A percentile compares a stretch with the other conserved stretches of the same genome.
These are phyloP conservation scores for Dicycla oo DNA, from an alignment of 2,888 invertebrate species.

Conservation along the genomic window DNA sequence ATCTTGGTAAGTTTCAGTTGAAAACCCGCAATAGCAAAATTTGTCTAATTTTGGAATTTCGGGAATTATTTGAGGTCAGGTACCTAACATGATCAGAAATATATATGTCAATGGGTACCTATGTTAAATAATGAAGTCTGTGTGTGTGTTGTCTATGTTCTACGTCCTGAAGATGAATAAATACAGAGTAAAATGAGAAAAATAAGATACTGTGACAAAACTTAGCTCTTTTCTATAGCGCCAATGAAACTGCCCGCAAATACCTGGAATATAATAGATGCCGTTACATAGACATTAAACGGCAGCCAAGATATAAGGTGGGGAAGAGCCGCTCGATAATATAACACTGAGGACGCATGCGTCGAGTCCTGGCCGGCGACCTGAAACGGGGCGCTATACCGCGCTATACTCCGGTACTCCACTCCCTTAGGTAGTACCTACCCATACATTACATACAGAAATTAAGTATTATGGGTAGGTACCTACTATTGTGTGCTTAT, in stretches of 20 bases:
- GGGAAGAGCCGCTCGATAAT: constrained; percentile 78
- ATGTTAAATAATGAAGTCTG: background rate
- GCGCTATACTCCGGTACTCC: constrained; percentile 18
- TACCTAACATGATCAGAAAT: too few relatives aligned
- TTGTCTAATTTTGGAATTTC: background rate
- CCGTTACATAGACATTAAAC: constrained; percentile 52
- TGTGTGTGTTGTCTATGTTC: background rate
- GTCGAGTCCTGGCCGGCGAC: constrained; percentile 73
- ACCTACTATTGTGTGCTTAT: constrained; percentile 3
- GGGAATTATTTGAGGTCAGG: too few relatives aligned
- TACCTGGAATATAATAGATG: constrained; percentile 38
- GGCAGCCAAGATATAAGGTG: constrained; percentile 62
- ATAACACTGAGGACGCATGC: constrained; percentile 76
- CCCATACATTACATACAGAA: too few relatives aligned
- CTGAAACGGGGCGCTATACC: constrained; percentile 63
- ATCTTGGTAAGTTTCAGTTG: background rate
- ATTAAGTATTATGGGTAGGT: constrained; percentile 1
- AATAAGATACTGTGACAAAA: background rate
- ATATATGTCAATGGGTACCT: too few relatives aligned
- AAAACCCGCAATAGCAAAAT: background rate
- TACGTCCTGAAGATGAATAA: background rate
- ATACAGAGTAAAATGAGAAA: background rate
- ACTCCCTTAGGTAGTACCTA: constrained; percentile 37
- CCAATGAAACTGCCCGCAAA: constrained; percentile 4
- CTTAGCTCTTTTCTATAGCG: background rate